phyloP scores from a whole-genome alignment of 2,888 invertebrate species.

The Caradrina kadenii region DNA sequence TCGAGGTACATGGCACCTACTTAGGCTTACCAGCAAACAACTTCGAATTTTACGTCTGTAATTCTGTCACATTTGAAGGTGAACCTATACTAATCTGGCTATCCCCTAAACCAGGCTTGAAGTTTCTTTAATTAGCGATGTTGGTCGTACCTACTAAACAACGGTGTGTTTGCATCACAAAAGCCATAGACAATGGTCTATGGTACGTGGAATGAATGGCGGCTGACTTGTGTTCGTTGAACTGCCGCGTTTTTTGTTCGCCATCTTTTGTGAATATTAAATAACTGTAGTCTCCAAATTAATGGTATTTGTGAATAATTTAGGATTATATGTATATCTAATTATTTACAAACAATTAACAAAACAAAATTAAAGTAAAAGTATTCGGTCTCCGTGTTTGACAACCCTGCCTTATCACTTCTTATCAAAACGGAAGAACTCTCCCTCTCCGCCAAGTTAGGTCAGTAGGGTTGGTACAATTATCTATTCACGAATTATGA shows the following conservation, averaged over 20 bases:
- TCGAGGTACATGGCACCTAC: neutral
- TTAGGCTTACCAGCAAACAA: neutral
- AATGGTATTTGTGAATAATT: neutral
- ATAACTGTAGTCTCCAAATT: slow-evolving; percentile 38
- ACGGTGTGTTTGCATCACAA: slow-evolving; percentile 63
- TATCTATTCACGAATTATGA: slow-evolving; percentile 19
- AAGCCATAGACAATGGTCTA: slow-evolving; percentile 66
- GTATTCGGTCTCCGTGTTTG: slow-evolving; percentile 9
- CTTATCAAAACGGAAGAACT: slow-evolving; percentile 37
- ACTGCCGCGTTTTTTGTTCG: slow-evolving; percentile 55
- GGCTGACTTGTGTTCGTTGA: slow-evolving; percentile 49
- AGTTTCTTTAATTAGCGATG: slow-evolving; percentile 59
- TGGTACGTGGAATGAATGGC: slow-evolving; percentile 61
- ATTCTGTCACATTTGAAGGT: neutral
- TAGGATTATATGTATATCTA: neutral
- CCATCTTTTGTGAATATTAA: slow-evolving; percentile 57
- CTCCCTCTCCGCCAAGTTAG: neutral
- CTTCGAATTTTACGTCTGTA: neutral
- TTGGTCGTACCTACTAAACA: slow-evolving; percentile 52
- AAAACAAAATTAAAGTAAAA: neutral
- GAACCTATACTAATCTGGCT: neutral
- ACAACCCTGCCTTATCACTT: slow-evolving; percentile 29
- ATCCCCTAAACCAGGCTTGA: neutral
- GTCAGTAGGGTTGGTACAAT: slow-evolving; percentile 4
- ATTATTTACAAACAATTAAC: slow-evolving; percentile 9